These are phyloP conservation scores for Rutpela maculata DNA, from an alignment of 2,888 invertebrate species.

Conservation along the genomic window DNA sequence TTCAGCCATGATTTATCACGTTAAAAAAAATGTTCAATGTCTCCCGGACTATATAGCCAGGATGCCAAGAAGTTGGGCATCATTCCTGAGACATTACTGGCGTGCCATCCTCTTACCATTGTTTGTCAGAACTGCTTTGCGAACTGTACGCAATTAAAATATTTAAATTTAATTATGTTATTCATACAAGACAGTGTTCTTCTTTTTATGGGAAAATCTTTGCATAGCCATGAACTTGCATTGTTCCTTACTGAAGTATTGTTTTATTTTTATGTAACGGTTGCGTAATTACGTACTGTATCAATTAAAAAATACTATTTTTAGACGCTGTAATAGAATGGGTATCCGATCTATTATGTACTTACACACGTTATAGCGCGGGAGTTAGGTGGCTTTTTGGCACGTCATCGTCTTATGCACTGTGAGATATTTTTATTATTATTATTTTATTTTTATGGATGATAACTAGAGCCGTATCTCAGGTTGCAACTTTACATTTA, in stretches of 20 bases:
- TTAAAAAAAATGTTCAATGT: no score
- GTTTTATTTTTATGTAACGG: conserved; percentile 46
- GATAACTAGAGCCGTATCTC: no score
- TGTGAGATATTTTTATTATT: no score
- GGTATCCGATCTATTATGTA: conserved; percentile 8
- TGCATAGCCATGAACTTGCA: conserved; percentile 50
- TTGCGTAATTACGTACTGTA: conserved; percentile 36
- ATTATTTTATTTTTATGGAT: no score
- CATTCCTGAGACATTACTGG: conserved; percentile 45
- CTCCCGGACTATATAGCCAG: no score
- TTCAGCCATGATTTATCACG: no score
- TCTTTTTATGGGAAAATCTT: conserved; percentile 47
- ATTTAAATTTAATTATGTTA: conserved; percentile 56
- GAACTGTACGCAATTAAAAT: conserved; percentile 52
- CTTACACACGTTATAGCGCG: conserved; percentile 12
- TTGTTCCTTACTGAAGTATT: conserved; percentile 37
- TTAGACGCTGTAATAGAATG: conserved; percentile 8
- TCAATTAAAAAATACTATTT: conserved; percentile 34
- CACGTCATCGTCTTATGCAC: no score
- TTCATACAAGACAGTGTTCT: conserved; percentile 42
- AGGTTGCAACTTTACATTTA: no score
- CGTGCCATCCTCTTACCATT: conserved; percentile 45
- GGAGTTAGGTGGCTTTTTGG: no score
- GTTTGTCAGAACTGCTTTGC: conserved; percentile 45
- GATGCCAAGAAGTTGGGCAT: conserved; percentile 39